These are phyloP conservation scores for Ceyx melanurus DNA, from an alignment of 2,113 vertebrate genomes.

Conservation along the genomic window DNA sequence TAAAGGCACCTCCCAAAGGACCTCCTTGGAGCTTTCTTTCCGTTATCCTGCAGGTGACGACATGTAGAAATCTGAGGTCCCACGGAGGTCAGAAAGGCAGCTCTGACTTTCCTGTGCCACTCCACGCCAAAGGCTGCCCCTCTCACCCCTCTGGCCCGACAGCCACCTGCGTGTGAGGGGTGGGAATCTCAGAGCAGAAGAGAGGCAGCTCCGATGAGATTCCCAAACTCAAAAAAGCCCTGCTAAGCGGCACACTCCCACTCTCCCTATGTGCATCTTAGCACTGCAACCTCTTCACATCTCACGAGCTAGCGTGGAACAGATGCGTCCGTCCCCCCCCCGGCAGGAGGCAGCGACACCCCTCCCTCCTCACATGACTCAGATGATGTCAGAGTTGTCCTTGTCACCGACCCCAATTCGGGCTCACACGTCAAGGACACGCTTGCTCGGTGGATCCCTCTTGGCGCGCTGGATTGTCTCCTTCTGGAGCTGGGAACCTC, in stretches of 20 bases:
- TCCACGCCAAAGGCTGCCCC: neutral
- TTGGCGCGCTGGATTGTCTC: neutral
- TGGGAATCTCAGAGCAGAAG: conserved; percentile 47
- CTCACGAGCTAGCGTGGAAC: conserved; percentile 71
- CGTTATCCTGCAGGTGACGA: neutral
- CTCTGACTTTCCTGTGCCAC: rapidly evolving
- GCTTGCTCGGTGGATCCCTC: conserved; percentile 2
- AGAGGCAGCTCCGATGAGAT: conserved; percentile 64
- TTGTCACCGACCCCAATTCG: conserved; percentile 63
- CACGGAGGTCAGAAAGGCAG: neutral
- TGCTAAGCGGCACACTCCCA: conserved; percentile 70
- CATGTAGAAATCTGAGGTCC: neutral
- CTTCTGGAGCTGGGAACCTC: neutral
- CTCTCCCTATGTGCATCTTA: conserved; percentile 74
- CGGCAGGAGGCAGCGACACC: conserved; percentile 62
- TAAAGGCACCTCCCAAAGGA: neutral
- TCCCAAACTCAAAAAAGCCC: conserved; percentile 73
- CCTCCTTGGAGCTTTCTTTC: neutral
- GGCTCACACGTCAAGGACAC: conserved; percentile 56
- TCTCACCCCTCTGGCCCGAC: neutral
- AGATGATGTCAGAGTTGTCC: conserved; percentile 70
- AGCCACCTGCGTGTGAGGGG: neutral
- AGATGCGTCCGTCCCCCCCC: conserved; percentile 50
- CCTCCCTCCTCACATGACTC: conserved; percentile 69
- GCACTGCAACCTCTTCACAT: conserved; percentile 72